A percentile compares a stretch with the other conserved stretches of the same genome.
Evolutionary conservation across 2,113 vertebrate genomes (phyloP).

Genomic region (Muntiacus reevesi): DNA sequence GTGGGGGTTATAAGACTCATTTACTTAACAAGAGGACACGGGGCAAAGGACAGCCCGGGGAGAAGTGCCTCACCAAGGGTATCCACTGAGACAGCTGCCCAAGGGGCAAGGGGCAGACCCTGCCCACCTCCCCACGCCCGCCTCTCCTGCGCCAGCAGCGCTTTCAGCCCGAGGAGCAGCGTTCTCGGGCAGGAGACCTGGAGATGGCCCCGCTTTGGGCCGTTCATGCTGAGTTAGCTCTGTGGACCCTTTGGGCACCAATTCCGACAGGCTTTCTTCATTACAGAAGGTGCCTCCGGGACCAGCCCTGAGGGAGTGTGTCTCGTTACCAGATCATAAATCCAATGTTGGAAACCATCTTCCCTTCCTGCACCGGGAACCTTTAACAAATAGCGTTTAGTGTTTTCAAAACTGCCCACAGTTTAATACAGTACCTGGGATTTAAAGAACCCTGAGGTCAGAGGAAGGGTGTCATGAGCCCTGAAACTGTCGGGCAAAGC

Average conservation of each 20-base stretch:
- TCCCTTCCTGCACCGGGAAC: not conserved
- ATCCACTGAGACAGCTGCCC: not conserved
- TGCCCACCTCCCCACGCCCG: too few relatives aligned
- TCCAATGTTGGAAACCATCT: not conserved
- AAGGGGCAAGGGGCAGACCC: not conserved
- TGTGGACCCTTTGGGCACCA: not conserved
- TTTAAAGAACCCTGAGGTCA: not conserved
- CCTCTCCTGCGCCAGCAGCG: rapidly evolving
- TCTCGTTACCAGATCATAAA: constrained; percentile 25
- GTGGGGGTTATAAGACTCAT: not conserved
- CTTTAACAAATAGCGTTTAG: not conserved
- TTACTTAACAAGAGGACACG: not conserved
- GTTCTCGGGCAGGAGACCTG: not conserved
- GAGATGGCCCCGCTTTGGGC: not conserved
- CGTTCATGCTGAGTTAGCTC: not conserved
- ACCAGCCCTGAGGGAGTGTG: not conserved
- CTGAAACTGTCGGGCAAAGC: not conserved
- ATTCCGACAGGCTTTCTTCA: not conserved
- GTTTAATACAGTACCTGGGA: not conserved
- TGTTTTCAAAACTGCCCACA: not conserved
- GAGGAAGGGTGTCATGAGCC: not conserved
- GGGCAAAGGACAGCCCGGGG: too few relatives aligned
- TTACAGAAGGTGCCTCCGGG: not conserved
- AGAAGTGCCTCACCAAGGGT: not conserved
- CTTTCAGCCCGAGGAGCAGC: not conserved